A percentile compares a stretch with the other conserved stretches of the same genome.
These are phyloP conservation scores for Lypha dubia DNA, from an alignment of 2,888 invertebrate species.

Conservation along the genomic window DNA sequence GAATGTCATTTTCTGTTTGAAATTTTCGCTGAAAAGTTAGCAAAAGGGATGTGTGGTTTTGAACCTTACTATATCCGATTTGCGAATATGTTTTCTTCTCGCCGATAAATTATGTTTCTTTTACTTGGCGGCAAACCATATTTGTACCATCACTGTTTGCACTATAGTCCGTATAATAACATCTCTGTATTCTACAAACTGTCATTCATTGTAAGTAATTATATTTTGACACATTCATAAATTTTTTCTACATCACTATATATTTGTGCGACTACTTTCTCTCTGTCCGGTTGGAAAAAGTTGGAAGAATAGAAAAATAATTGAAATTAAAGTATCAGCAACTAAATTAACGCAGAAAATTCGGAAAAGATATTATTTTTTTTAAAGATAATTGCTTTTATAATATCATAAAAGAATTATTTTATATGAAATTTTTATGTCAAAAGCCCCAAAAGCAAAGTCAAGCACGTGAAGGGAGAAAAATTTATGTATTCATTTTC, in stretches of 20 bases:
- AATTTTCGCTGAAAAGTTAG: too few relatives aligned
- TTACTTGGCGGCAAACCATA: too few relatives aligned
- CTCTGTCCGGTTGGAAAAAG: conserved; percentile 56
- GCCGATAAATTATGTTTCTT: too few relatives aligned
- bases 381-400: conserved; percentile 11
- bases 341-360: conserved; percentile 32
- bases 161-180: background rate
- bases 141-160: too few relatives aligned
- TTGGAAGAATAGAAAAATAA: conserved; percentile 42
- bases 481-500: background rate
- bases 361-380: conserved; percentile 24
- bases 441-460: conserved; percentile 17
- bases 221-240: conserved; percentile 23
- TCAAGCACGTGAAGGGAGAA: conserved; percentile 64
- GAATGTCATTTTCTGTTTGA: too few relatives aligned
- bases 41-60: too few relatives aligned
- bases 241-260: conserved; percentile 44
- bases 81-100: too few relatives aligned
- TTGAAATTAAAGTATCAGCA: conserved; percentile 20
- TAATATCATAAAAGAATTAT: conserved; percentile 26
- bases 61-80: too few relatives aligned
- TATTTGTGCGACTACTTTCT: conserved; percentile 46
- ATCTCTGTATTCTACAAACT: background rate
- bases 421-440: conserved; percentile 27
- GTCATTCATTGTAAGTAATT: conserved; percentile 13